Base-by-base conservation (phyloP, 2,113 vertebrate genomes). In the Campylomormyrus numenius region DNA sequence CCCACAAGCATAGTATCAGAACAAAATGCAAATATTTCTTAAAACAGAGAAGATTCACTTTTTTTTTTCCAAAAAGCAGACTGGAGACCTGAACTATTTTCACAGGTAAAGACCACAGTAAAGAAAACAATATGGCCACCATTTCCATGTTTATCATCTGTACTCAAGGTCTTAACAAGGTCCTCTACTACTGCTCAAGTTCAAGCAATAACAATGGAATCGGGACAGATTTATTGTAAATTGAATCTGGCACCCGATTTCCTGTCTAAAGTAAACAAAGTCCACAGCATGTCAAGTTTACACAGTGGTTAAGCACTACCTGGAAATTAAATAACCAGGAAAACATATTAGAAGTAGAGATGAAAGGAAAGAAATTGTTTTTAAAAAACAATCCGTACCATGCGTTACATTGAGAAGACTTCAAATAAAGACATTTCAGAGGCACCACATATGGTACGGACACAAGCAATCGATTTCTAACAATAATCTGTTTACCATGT, bases 81-180 rank as follows among this genome's bases (percentile, higher is more conserved):
- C 3, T 49, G 2, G 84, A 7, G 9, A 85, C 24, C 84, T 49
- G 48, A 50, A 85, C 45, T 27, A 50, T 13, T 85, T 85, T 13
- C 48, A 27, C n/a, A 27, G 45, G 13, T 11, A 50, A 85, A 10
- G 46, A 27, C 6, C 5, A 85, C 45, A n/a, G 35, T 48, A 46
- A 84, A 84, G 80, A 46, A 84, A 84, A 84, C 6, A 84, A 42
- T 9, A 21, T 1, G 19, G 42, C 8, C 42, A 45, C 17, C 24
- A 24, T 48, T 84, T 46, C 80, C 24, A 24, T 48, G 45, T 42
- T 27, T 6, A n/a, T 86, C 46, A 49, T 48, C 21, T 86, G 21
- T n/a, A 49, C 49, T 86, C 84, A 86, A 48, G 84, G 84, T 86
- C 21, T 86, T 86, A 86, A 86, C 84, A 49, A 86, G 46, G 48